Evolutionary conservation across 2,888 invertebrate genomes (phyloP).

Genomic region (Cantharis flavilabris): DNA sequence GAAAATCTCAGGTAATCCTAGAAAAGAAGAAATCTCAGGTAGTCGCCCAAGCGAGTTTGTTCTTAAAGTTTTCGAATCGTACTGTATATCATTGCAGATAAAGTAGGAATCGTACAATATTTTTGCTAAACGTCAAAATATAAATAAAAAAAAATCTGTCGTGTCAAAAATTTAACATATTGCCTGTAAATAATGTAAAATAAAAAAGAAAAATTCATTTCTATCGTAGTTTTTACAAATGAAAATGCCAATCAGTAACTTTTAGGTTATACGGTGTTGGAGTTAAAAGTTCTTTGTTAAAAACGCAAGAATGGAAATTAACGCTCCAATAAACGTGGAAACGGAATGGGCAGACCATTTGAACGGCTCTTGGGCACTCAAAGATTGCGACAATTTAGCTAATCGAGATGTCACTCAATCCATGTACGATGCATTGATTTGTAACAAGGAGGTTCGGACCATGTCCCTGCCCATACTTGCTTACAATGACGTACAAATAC

Average conservation of each 20-base stretch:
- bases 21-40: no score
- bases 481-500: slow-evolving; percentile 50
- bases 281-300: neutral
- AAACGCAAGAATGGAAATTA: slow-evolving; percentile 5
- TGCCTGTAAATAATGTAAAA: neutral
- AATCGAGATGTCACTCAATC: slow-evolving; percentile 58
- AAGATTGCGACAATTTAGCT: slow-evolving; percentile 61
- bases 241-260: neutral
- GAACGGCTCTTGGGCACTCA: slow-evolving; percentile 63
- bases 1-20: no score
- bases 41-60: no score
- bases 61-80: neutral
- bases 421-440: slow-evolving; percentile 60
- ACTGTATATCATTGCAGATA: neutral
- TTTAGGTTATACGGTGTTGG: neutral
- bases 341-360: slow-evolving; percentile 60
- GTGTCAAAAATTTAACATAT: neutral
- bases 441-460: slow-evolving; percentile 59
- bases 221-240: neutral
- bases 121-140: neutral
- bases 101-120: neutral
- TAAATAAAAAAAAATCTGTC: neutral
- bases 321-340: slow-evolving; percentile 24
- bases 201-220: neutral
- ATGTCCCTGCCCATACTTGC: slow-evolving; percentile 46